phyloP scores from a whole-genome alignment of 2,797 vertebrate species.

The Coracias cyanogaster region DNA sequence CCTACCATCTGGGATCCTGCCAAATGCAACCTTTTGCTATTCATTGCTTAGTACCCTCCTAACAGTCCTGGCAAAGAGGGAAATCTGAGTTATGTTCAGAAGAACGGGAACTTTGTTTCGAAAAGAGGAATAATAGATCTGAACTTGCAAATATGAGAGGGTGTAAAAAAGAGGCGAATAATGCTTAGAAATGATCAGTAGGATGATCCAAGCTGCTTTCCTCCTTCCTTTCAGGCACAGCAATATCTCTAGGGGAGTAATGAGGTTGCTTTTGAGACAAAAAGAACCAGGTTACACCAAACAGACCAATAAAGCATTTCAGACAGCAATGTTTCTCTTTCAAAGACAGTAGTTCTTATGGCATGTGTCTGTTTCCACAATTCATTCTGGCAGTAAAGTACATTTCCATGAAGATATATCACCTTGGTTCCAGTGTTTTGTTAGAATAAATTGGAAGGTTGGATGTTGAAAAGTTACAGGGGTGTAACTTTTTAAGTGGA shows the following conservation, averaged over 20 bases:
- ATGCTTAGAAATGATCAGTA: constrained; percentile 40
- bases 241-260: neutral
- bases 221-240: neutral
- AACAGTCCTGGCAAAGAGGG: neutral
- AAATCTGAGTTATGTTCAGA: constrained; percentile 11
- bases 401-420: neutral
- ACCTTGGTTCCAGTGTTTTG: neutral
- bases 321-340: neutral
- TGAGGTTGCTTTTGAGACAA: neutral
- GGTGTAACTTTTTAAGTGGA: neutral
- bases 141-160: constrained; percentile 24
- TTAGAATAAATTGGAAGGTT: neutral
- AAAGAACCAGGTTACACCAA: neutral
- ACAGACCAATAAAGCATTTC: neutral
- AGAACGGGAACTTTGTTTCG: constrained; percentile 43
- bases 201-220: neutral
- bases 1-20: neutral
- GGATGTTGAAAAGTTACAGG: neutral
- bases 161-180: neutral
- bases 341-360: neutral
- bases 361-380: neutral
- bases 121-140: constrained; percentile 23
- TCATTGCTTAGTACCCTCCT: neutral
- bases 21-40: neutral
- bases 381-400: constrained; percentile 23